Percentiles rank a stretch among this genome's conserved stretches.
Conservation (phyloP, 2,888 invertebrate genomes). For the Hypolimnas misippus region DNA sequence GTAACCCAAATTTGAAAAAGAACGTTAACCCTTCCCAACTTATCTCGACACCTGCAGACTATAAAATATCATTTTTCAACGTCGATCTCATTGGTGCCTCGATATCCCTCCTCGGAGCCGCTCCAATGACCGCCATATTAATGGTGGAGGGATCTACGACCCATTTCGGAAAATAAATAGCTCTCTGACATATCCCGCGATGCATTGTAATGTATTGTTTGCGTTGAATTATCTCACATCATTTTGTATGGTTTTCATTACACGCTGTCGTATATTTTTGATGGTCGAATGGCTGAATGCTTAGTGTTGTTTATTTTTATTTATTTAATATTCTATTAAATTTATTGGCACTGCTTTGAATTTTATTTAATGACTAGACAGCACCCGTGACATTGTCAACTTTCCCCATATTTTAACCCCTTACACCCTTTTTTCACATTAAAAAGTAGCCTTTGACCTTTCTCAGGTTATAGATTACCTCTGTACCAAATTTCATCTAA, state of each 20-base stretch:
- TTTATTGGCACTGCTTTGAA: too few relatives aligned
- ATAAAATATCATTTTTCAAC: conserved; percentile 70
- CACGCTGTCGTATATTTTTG: too few relatives aligned
- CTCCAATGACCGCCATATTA: conserved; percentile 75
- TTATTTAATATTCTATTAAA: too few relatives aligned
- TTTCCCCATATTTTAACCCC: too few relatives aligned
- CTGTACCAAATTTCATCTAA: too few relatives aligned
- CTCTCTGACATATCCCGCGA: conserved; percentile 70
- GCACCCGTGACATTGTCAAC: too few relatives aligned
- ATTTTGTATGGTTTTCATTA: conserved; percentile 11
- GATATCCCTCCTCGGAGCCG: conserved; percentile 65
- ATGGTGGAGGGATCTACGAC: conserved; percentile 65
- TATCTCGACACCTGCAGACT: conserved; percentile 55
- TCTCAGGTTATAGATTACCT: too few relatives aligned
- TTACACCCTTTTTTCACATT: too few relatives aligned
- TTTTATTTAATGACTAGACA: too few relatives aligned
- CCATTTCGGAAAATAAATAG: conserved; percentile 75
- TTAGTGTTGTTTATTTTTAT: too few relatives aligned
- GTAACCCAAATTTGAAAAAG: conserved; percentile 6
- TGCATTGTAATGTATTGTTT: conserved; percentile 78
- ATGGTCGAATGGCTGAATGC: too few relatives aligned
- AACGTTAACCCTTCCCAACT: conserved; percentile 35
- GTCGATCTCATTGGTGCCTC: conserved; percentile 66
- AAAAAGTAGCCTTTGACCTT: too few relatives aligned
- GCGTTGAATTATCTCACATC: conserved; percentile 21